Evolutionary conservation across 2,797 vertebrate genomes (phyloP).

Genomic region (Sebastes taczanowskii): DNA sequence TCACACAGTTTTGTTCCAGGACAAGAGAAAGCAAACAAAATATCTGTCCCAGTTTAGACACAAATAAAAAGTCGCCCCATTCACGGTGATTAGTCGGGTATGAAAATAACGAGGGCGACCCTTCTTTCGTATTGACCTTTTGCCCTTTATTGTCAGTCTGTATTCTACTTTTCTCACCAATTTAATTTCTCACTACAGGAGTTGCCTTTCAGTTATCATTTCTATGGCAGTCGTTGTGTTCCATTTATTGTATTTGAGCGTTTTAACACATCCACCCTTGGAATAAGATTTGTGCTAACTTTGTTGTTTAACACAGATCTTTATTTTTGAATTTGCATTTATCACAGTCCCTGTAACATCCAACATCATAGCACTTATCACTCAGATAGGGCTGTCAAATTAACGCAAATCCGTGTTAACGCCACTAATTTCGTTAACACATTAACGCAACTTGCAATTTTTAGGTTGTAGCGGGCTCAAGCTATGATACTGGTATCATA

Average conservation of each 20-base stretch:
- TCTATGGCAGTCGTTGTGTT: neutral
- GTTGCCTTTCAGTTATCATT: neutral
- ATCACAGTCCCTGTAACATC: too few species aligned
- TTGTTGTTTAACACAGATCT: neutral
- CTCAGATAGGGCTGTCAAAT: too few species aligned
- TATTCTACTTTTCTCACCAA: conserved; percentile 9
- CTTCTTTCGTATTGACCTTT: conserved; percentile 25
- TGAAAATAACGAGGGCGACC: conserved; percentile 81
- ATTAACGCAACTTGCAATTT: too few species aligned
- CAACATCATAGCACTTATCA: too few species aligned
- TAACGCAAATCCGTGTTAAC: too few species aligned
- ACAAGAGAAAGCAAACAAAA: conserved; percentile 11
- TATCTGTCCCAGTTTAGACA: conserved; percentile 24
- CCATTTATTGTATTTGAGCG: neutral
- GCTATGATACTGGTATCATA: too few species aligned
- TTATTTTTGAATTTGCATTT: neutral
- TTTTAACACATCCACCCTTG: neutral
- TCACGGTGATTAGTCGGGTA: conserved; percentile 70
- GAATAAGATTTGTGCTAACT: neutral
- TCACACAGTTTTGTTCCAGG: conserved; percentile 17
- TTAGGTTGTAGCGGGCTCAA: too few species aligned
- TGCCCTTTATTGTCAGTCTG: conserved; percentile 1
- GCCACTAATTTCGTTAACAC: too few species aligned
- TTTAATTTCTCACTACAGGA: neutral
- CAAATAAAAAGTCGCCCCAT: conserved; percentile 59